Percentiles rank a stretch among this genome's conserved stretches.
These are phyloP conservation scores for Cecidostiba fungosa DNA, from an alignment of 2,888 invertebrate genomes.

Conservation along the genomic window DNA sequence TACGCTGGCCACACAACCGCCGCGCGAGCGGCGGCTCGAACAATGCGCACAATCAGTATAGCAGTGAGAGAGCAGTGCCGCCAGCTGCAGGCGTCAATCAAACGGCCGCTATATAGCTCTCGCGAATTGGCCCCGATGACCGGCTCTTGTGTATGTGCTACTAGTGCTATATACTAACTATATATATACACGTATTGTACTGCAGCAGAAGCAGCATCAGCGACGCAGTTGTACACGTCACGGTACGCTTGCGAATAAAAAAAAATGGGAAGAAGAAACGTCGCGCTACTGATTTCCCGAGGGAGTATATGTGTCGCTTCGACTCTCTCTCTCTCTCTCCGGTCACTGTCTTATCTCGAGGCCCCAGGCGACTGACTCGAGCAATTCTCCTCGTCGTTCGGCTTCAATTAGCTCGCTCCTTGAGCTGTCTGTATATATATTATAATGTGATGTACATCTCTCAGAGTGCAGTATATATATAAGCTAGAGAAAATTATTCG, in stretches of 20 bases:
- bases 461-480: neutral
- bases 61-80: slow-evolving; percentile 63
- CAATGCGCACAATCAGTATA: slow-evolving; percentile 78
- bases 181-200: neutral
- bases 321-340: neutral
- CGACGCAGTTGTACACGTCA: neutral
- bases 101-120: slow-evolving; percentile 72
- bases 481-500: slow-evolving; percentile 16
- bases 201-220: neutral
- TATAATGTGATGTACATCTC: neutral
- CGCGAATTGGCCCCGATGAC: slow-evolving; percentile 74
- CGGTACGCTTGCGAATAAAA: neutral
- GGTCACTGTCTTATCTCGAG: slow-evolving; percentile 1
- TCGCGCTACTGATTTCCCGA: neutral
- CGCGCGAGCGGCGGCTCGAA: no score
- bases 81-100: slow-evolving; percentile 73
- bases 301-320: neutral
- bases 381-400: neutral
- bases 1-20: slow-evolving; percentile 27
- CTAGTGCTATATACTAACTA: neutral
- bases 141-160: neutral
- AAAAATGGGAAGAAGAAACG: neutral
- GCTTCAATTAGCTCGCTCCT: neutral
- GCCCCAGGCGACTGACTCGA: neutral
- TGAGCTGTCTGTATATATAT: neutral